Conservation (phyloP, 23 tunicate genomes). For the Clavelina lepadiformis region DNA sequence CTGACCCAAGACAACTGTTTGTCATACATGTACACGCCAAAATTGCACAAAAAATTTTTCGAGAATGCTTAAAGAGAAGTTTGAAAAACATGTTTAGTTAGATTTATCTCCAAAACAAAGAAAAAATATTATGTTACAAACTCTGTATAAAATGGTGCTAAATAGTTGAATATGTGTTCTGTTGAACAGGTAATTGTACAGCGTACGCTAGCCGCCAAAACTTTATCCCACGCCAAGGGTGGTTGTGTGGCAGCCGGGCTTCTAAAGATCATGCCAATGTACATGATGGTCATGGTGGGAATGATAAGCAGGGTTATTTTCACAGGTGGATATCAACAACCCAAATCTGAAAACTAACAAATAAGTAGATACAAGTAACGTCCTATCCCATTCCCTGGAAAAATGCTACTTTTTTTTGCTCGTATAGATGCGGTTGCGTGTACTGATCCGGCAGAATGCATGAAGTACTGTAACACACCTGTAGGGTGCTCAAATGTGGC, state of each 20-base stretch:
- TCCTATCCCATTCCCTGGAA: background rate
- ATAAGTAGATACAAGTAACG: too few species aligned
- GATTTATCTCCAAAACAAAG: too few species aligned
- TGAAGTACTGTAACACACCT: slow-evolving; percentile 35
- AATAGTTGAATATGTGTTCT: too few species aligned
- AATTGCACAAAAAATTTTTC: too few species aligned
- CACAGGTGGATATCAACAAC: slow-evolving; percentile 28
- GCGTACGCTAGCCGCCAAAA: slow-evolving; percentile 84
- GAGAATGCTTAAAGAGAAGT: too few species aligned
- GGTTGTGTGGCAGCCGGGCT: slow-evolving; percentile 87
- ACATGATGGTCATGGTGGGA: slow-evolving; percentile 94
- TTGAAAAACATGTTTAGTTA: too few species aligned
- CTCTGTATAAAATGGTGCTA: too few species aligned
- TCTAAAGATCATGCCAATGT: slow-evolving; percentile 83
- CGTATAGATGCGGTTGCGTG: slow-evolving; percentile 80
- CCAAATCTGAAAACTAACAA: background rate
- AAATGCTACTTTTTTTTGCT: background rate
- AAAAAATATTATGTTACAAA: too few species aligned
- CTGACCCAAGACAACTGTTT: too few species aligned
- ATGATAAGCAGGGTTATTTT: slow-evolving; percentile 75
- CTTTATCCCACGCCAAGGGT: slow-evolving; percentile 80
- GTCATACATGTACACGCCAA: too few species aligned
- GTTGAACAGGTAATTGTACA: slow-evolving; percentile 76
- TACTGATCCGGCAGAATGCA: slow-evolving; percentile 46
- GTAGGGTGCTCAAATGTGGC: slow-evolving; percentile 83